These are phyloP conservation scores for Litocranius walleri DNA, from an alignment of 2,113 vertebrate species.

Conservation along the genomic window DNA sequence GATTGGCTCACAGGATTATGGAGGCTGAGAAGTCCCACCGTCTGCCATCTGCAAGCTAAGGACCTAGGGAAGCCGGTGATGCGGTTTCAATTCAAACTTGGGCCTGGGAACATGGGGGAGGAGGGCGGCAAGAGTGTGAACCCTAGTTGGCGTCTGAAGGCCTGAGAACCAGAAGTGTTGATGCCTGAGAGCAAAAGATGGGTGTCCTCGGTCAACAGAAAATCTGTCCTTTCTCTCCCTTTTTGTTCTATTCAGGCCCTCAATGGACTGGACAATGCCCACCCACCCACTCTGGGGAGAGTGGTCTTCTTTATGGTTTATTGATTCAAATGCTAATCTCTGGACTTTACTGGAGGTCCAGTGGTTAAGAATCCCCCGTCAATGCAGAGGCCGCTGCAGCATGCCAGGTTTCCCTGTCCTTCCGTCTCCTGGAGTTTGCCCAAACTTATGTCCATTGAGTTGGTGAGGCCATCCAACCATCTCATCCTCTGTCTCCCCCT, in stretches of 20 bases:
- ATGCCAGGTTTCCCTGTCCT: neutral
- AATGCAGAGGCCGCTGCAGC: neutral
- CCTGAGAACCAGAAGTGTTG: neutral
- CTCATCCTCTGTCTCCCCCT: neutral
- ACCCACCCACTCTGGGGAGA: neutral
- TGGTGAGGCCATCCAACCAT: neutral
- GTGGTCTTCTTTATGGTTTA: neutral
- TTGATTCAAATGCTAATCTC: neutral
- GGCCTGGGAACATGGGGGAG: neutral
- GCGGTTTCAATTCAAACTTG: neutral
- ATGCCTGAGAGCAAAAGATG: neutral
- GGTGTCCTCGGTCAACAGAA: neutral
- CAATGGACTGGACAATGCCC: neutral
- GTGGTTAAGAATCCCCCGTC: neutral
- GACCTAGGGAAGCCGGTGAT: neutral
- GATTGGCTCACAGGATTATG: neutral
- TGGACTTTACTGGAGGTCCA: neutral
- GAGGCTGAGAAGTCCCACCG: neutral
- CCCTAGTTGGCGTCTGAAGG: neutral
- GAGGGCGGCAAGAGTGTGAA: neutral
- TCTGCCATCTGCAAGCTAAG: neutral
- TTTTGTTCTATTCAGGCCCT: neutral
- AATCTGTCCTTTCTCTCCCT: neutral
- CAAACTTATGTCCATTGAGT: neutral
- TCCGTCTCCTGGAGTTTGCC: neutral